phyloP scores from a whole-genome alignment of 2,797 vertebrate species.

The Enteromius paludinosus region DNA sequence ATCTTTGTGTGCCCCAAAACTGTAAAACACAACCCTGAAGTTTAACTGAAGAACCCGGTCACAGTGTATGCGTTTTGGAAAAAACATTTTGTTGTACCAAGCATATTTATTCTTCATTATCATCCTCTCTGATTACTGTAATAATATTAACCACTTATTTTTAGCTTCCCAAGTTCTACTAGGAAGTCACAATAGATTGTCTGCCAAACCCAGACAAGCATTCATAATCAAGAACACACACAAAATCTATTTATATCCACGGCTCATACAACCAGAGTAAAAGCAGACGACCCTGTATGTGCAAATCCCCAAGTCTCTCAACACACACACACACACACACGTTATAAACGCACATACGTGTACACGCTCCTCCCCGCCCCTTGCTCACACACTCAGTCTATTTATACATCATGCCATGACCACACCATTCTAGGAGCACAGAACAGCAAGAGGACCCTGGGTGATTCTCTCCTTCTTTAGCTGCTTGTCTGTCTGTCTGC shows the following conservation, averaged over 20 bases:
- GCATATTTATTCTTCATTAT: conserved; percentile 33
- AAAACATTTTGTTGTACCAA: conserved; percentile 8
- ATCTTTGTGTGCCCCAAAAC: conserved; percentile 5
- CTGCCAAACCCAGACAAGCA: conserved; percentile 61
- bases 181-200: conserved; percentile 62
- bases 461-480: conserved; percentile 49
- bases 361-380: conserved; percentile 40
- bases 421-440: conserved; percentile 52
- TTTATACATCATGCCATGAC: conserved; percentile 57
- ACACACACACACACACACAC: conserved; percentile 37
- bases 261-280: conserved; percentile 38
- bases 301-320: conserved; percentile 43
- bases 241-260: conserved; percentile 50
- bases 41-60: conserved; percentile 24
- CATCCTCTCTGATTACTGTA: conserved; percentile 59
- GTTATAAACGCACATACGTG: conserved; percentile 48
- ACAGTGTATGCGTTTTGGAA: not conserved
- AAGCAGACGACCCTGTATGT: conserved; percentile 51
- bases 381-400: conserved; percentile 55
- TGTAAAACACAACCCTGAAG: conserved; percentile 40
- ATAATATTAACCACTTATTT: conserved; percentile 68
- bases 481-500: conserved; percentile 26
- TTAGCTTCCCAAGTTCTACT: conserved; percentile 65
- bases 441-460: conserved; percentile 55
- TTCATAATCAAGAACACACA: conserved; percentile 45